Evolutionary conservation across 2,113 vertebrate genomes (phyloP).

Genomic region (Urocynchramus pylzowi): DNA sequence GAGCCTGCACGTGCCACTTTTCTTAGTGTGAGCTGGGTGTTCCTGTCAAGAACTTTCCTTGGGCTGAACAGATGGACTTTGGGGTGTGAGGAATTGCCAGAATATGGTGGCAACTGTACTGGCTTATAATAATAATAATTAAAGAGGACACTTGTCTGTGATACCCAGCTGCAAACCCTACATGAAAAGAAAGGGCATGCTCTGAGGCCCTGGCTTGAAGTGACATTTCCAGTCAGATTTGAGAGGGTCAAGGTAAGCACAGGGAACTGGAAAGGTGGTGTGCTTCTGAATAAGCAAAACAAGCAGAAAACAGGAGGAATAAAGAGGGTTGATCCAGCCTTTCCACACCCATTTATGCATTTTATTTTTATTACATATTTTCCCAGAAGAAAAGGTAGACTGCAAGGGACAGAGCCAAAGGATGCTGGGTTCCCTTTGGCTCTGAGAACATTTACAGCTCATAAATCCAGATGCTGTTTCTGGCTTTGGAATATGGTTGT

Average conservation of each 20-base stretch:
- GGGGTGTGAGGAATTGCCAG: not conserved
- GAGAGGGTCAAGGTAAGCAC: too few species aligned
- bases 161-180: not conserved
- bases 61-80: not conserved
- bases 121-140: not conserved
- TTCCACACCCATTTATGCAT: not conserved
- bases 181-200: not conserved
- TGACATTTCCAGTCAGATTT: too few species aligned
- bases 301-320: too few species aligned
- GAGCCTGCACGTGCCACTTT: not conserved
- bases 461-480: not conserved
- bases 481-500: not conserved
- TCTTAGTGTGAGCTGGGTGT: not conserved
- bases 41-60: not conserved
- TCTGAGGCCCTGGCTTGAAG: too few species aligned
- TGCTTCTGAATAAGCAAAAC: too few species aligned
- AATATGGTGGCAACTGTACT: not conserved
- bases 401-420: not conserved
- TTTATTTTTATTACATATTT: not conserved
- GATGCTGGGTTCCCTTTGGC: not conserved
- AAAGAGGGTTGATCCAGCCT: not conserved
- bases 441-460: not conserved
- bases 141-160: not conserved
- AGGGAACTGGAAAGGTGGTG: too few species aligned
- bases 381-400: not conserved